Percentiles rank a stretch among this genome's conserved stretches.
These are phyloP conservation scores for Pachyramphus minor DNA, from an alignment of 2,113 vertebrate genomes.

Conservation along the genomic window DNA sequence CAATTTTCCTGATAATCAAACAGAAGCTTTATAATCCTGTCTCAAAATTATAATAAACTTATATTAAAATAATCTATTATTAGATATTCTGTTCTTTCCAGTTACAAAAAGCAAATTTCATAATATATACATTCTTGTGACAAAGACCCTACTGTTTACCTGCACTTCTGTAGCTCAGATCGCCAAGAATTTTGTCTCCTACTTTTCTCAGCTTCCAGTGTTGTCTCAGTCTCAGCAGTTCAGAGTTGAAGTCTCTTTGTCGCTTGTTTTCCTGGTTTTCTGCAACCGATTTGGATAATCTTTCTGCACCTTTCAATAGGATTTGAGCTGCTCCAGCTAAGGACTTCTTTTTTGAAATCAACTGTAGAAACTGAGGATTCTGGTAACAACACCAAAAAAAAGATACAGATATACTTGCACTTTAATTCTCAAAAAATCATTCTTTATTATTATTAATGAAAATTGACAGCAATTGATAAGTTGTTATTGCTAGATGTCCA, in stretches of 20 bases:
- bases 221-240: constrained; percentile 90
- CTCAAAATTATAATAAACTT: background rate
- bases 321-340: constrained; percentile 91
- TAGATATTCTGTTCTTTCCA: background rate
- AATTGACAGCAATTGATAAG: background rate
- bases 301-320: constrained; percentile 92
- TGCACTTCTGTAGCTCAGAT: constrained; percentile 96
- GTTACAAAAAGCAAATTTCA: background rate
- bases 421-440: background rate
- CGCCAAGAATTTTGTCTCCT: constrained; percentile 97
- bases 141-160: constrained; percentile 67
- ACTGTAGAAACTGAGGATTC: constrained; percentile 90
- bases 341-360: constrained; percentile 95
- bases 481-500: background rate
- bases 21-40: background rate
- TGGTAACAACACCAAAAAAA: constrained; percentile 29
- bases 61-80: background rate
- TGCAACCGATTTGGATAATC: constrained; percentile 88
- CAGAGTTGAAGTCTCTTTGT: constrained; percentile 95
- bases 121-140: background rate
- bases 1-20: background rate
- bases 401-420: background rate
- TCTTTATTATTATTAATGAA: background rate
- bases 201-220: constrained; percentile 98
- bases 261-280: constrained; percentile 94